These are phyloP conservation scores for Mormyrops attenuatus DNA, from an alignment of 2,797 vertebrate genomes.

Conservation along the genomic window DNA sequence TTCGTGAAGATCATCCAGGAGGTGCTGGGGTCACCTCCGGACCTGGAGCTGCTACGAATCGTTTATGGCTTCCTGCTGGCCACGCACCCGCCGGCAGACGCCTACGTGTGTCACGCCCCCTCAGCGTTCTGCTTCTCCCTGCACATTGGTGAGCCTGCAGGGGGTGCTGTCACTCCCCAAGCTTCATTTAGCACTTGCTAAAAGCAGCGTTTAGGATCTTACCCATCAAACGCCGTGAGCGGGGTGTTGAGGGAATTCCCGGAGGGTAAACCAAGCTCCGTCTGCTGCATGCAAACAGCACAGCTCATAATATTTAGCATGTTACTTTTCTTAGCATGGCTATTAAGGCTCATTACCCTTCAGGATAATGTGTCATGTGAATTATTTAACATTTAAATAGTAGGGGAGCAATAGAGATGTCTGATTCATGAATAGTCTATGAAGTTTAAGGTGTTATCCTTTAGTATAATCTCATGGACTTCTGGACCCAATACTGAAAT, in stretches of 20 bases:
- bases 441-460: not conserved
- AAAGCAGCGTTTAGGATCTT: not conserved
- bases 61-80: constrained; percentile 94
- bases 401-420: not conserved
- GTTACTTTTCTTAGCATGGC: not conserved
- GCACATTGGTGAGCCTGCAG: constrained; percentile 76
- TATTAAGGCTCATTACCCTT: not conserved
- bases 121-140: constrained; percentile 93
- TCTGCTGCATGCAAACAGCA: not conserved
- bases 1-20: constrained; percentile 98
- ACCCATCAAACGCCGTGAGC: not conserved
- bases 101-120: constrained; percentile 94
- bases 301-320: not conserved
- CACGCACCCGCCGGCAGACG: constrained; percentile 93
- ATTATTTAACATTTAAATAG: not conserved
- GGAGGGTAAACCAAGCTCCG: not conserved
- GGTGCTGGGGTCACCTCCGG: constrained; percentile 92
- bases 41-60: constrained; percentile 81
- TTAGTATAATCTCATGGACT: not conserved
- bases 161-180: not conserved
- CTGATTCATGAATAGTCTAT: not conserved
- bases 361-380: not conserved
- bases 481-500: not conserved
- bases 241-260: not conserved
- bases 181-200: not conserved